A percentile compares a stretch with the other conserved stretches of the same genome.
Conservation (phyloP, 2,797 vertebrate species). For the Hoplostethus mediterraneus region DNA sequence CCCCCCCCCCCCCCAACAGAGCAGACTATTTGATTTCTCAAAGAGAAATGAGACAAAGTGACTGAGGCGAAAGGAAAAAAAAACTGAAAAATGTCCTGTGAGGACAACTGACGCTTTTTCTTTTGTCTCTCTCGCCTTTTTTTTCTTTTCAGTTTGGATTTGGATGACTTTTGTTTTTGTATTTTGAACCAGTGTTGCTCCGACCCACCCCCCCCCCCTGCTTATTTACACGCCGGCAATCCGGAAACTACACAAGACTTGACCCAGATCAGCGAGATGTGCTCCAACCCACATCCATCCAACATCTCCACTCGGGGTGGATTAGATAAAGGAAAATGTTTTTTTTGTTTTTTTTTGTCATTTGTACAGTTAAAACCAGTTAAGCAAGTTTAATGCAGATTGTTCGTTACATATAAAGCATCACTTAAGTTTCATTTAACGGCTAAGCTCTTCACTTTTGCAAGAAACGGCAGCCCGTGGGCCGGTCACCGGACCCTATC, state of each 20-base stretch:
- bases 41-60: slow-evolving; percentile 35
- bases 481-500: slow-evolving; percentile 5
- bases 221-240: slow-evolving; percentile 4
- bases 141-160: slow-evolving; percentile 40
- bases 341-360: slow-evolving; percentile 49
- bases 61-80: background rate
- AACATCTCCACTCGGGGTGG: slow-evolving; percentile 2
- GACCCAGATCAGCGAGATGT: slow-evolving; percentile 21
- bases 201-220: background rate
- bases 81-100: slow-evolving; percentile 9
- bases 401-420: slow-evolving; percentile 34
- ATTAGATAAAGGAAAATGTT: slow-evolving; percentile 34
- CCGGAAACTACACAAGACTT: slow-evolving; percentile 8
- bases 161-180: slow-evolving; percentile 43
- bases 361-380: slow-evolving; percentile 55
- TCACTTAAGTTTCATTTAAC: slow-evolving; percentile 48
- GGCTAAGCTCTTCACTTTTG: slow-evolving; percentile 39
- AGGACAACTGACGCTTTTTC: slow-evolving; percentile 39
- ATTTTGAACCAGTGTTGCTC: slow-evolving; percentile 49
- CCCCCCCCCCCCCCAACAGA: slow-evolving; percentile 29
- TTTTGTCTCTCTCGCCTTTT: slow-evolving; percentile 37
- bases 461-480: slow-evolving; percentile 33
- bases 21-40: slow-evolving; percentile 39
- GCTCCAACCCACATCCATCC: slow-evolving; percentile 11
- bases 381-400: slow-evolving; percentile 35